Percentiles rank a stretch among this genome's conserved stretches.
These are phyloP conservation scores for Galaxias olidus DNA, from an alignment of 2,797 vertebrate species.

Conservation along the genomic window DNA sequence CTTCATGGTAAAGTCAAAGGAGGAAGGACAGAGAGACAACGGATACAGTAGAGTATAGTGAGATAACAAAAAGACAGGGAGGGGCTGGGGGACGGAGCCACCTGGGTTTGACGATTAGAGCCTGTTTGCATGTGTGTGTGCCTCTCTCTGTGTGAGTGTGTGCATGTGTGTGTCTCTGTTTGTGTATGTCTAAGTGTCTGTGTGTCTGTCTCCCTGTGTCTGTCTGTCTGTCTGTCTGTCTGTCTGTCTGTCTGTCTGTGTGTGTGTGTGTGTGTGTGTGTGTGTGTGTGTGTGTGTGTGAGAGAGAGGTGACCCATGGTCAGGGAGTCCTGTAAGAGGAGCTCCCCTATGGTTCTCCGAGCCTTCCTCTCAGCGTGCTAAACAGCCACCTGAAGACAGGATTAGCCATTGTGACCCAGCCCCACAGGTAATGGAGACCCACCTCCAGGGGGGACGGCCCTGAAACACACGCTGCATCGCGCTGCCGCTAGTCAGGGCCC, in stretches of 20 bases:
- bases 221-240: constrained; percentile 27
- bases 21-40: constrained; percentile 64
- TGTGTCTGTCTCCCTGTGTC: constrained; percentile 50
- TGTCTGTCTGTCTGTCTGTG: constrained; percentile 11
- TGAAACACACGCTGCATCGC: constrained; percentile 70
- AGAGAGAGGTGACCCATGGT: constrained; percentile 72
- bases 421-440: constrained; percentile 76
- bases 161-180: constrained; percentile 8
- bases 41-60: constrained; percentile 66
- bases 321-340: constrained; percentile 79
- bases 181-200: constrained; percentile 17
- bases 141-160: constrained; percentile 13
- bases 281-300: constrained; percentile 51
- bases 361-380: constrained; percentile 75
- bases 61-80: constrained; percentile 63
- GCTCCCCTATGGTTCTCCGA: constrained; percentile 73
- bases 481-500: constrained; percentile 39
- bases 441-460: constrained; percentile 67
- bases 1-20: not conserved
- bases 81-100: constrained; percentile 53
- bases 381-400: constrained; percentile 81
- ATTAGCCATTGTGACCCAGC: constrained; percentile 73
- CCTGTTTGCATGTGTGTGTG: constrained; percentile 40
- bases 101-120: constrained; percentile 71
- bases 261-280: constrained; percentile 33